Evolutionary conservation across 2,888 invertebrate species (phyloP).

Genomic region (Cinara cedri): DNA sequence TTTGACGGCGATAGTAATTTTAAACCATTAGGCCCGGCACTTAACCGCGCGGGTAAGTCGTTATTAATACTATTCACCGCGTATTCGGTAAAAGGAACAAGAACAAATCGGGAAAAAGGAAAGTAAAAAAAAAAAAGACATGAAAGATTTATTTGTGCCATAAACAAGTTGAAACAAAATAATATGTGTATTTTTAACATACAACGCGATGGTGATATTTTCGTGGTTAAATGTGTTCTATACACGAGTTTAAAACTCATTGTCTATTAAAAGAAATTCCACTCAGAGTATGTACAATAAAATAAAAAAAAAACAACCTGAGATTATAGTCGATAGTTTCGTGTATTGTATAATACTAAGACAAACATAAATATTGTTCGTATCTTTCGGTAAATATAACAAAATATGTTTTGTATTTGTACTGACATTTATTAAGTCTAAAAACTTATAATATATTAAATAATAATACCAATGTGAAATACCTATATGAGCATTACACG

Average conservation of each 20-base stretch:
- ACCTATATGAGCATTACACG: too few species aligned
- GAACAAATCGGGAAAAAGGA: background rate
- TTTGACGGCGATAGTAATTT: background rate
- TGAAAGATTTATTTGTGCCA: constrained; percentile 8
- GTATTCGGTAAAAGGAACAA: background rate
- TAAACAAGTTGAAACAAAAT: background rate
- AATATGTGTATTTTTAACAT: background rate
- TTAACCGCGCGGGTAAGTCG: background rate
- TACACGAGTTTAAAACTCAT: background rate
- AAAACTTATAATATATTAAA: too few species aligned
- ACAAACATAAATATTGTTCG: background rate
- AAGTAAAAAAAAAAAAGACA: background rate
- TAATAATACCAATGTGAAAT: too few species aligned
- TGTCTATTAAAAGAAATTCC: background rate
- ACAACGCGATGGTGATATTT: background rate
- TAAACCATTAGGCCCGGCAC: background rate
- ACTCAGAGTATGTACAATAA: background rate
- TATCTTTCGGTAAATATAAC: background rate
- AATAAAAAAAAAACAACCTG: too few species aligned
- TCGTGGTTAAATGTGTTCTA: background rate
- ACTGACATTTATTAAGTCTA: background rate
- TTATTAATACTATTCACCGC: background rate
- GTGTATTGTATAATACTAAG: background rate
- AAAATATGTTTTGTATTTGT: background rate
- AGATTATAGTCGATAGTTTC: background rate